These are phyloP conservation scores for Popillia japonica DNA, from an alignment of 1,140 invertebrate genomes.

Conservation along the genomic window DNA sequence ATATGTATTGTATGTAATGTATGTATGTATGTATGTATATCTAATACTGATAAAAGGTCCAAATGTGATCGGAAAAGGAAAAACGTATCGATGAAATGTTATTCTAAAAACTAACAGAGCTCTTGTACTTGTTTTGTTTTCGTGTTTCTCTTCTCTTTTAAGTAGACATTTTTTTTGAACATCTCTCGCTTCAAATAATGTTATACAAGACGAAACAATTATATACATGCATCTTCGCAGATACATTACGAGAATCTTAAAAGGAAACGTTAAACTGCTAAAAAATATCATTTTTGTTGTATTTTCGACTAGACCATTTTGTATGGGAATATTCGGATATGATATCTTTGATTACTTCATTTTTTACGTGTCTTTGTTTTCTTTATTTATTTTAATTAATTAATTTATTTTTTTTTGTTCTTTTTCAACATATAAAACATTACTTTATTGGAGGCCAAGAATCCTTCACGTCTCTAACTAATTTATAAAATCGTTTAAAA, in stretches of 20 bases:
- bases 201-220: conserved; percentile 50
- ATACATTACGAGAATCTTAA: conserved; percentile 39
- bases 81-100: conserved; percentile 46
- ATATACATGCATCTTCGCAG: conserved; percentile 51
- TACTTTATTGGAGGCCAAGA: conserved; percentile 30
- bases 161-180: conserved; percentile 20
- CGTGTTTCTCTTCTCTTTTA: background rate
- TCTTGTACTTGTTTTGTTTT: conserved; percentile 43
- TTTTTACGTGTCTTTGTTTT: no score
- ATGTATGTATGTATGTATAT: no score
- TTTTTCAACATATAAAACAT: conserved; percentile 31
- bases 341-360: conserved; percentile 26
- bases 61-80: conserved; percentile 43
- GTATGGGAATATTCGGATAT: conserved; percentile 31
- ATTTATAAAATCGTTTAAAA: conserved; percentile 30
- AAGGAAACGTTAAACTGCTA: conserved; percentile 27
- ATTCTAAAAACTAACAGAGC: conserved; percentile 52
- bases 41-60: conserved; percentile 57
- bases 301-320: conserved; percentile 18
- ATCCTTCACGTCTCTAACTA: conserved; percentile 16
- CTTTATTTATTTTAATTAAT: no score
- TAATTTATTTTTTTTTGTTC: conserved; percentile 10
- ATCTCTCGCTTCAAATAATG: background rate
- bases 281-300: conserved; percentile 4
- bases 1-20: no score